Conservation (phyloP, 2,888 invertebrate genomes). For the Dryomyza anilis region DNA sequence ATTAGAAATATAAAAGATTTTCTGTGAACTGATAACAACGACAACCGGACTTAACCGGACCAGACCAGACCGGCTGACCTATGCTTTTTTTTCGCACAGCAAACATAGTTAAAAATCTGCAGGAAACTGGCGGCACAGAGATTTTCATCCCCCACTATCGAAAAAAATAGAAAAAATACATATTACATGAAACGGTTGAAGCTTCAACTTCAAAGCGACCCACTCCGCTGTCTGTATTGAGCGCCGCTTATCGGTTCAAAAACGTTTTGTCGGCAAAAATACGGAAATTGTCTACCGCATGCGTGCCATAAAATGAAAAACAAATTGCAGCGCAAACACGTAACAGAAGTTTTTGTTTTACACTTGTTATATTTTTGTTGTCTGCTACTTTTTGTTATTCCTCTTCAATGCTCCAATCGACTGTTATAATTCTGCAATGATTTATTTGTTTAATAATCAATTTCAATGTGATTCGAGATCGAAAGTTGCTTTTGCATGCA, state of each 20-base stretch:
- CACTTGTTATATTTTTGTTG: background rate
- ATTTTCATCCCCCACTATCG: too few species aligned
- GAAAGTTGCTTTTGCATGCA: conserved; percentile 1
- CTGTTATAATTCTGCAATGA: background rate
- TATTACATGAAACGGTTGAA: too few species aligned
- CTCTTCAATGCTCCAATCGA: background rate
- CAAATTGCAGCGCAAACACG: background rate
- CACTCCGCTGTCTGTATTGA: too few species aligned
- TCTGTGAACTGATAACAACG: background rate
- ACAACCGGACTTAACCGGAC: background rate
- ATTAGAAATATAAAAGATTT: background rate
- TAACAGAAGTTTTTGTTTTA: background rate
- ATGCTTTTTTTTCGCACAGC: background rate
- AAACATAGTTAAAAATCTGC: background rate
- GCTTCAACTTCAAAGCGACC: too few species aligned
- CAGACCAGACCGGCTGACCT: background rate
- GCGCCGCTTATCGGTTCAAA: too few species aligned
- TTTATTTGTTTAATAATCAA: conserved; percentile 3
- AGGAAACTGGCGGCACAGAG: background rate
- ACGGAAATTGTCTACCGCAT: conserved; percentile 3
- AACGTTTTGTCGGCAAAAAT: conserved; percentile 11
- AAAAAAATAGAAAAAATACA: too few species aligned
- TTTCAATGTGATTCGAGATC: background rate
- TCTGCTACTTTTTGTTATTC: background rate
- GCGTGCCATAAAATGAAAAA: background rate